Conservation (phyloP, 2,113 vertebrate genomes). For the Gnathonemus echidnorhynchus region DNA sequence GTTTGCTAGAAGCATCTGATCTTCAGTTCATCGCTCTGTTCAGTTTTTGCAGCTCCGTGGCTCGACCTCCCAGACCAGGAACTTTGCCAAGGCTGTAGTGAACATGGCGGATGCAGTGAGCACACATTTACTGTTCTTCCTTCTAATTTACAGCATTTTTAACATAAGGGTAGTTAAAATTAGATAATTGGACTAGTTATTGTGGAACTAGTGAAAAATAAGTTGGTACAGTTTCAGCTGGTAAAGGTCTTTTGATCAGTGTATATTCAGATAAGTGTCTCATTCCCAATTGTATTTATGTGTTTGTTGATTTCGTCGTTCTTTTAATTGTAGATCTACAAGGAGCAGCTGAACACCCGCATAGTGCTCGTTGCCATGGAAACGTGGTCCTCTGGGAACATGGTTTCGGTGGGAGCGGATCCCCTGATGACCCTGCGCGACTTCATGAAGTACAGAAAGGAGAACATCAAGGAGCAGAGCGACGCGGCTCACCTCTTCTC, state of each 20-base stretch:
- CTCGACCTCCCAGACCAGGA: constrained; percentile 81
- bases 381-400: constrained; percentile 81
- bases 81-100: constrained; percentile 92
- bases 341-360: constrained; percentile 89
- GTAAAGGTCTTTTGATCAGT: not conserved
- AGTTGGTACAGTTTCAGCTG: not conserved
- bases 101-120: constrained; percentile 90
- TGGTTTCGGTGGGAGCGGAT: constrained; percentile 72
- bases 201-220: not conserved
- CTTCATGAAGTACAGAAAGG: constrained; percentile 82
- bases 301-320: not conserved
- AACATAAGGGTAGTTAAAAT: not conserved
- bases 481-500: constrained; percentile 87
- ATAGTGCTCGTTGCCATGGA: constrained; percentile 97
- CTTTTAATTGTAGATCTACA: constrained; percentile 71
- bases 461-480: constrained; percentile 70
- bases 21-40: not conserved
- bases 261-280: not conserved
- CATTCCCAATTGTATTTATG: not conserved
- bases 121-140: not conserved
- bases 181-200: not conserved
- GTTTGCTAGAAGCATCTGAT: not conserved
- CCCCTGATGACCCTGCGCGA: constrained; percentile 75
- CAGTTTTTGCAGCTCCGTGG: constrained; percentile 80
- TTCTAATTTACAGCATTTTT: not conserved